These are phyloP conservation scores for Pagrus major DNA, from an alignment of 2,113 vertebrate genomes.

Conservation along the genomic window DNA sequence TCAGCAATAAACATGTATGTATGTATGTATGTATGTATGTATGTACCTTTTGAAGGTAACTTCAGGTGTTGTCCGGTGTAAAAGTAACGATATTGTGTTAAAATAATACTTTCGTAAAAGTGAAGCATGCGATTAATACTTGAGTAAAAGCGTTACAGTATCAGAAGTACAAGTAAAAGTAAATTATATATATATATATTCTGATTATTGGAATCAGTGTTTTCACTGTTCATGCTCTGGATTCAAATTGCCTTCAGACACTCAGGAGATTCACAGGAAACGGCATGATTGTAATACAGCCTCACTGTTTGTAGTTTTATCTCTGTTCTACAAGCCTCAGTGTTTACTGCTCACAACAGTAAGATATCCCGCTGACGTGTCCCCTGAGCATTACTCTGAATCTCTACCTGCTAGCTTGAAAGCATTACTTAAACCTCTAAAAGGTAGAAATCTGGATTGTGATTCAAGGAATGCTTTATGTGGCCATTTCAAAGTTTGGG, in stretches of 20 bases:
- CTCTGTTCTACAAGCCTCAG: not conserved
- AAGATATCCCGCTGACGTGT: too few species aligned
- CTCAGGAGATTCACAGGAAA: not conserved
- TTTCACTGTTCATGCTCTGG: not conserved
- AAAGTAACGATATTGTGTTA: too few species aligned
- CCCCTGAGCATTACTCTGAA: not conserved
- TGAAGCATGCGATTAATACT: too few species aligned
- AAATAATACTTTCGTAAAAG: too few species aligned
- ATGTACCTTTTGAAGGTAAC: too few species aligned
- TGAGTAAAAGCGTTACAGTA: too few species aligned
- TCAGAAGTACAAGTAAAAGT: too few species aligned
- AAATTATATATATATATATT: too few species aligned
- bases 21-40: too few species aligned
- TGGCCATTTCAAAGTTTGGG: not conserved
- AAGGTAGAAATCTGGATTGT: not conserved
- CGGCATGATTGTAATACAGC: not conserved
- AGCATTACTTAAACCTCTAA: not conserved
- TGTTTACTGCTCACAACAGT: not conserved
- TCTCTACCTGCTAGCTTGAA: not conserved
- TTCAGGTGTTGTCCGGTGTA: too few species aligned
- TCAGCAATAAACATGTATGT: too few species aligned
- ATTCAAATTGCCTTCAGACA: not conserved
- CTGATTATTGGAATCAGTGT: too few species aligned
- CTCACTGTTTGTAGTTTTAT: not conserved
- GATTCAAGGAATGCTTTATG: not conserved